Conservation (phyloP, 2,797 vertebrate genomes). For the Cryptoblepharus egeriae region DNA sequence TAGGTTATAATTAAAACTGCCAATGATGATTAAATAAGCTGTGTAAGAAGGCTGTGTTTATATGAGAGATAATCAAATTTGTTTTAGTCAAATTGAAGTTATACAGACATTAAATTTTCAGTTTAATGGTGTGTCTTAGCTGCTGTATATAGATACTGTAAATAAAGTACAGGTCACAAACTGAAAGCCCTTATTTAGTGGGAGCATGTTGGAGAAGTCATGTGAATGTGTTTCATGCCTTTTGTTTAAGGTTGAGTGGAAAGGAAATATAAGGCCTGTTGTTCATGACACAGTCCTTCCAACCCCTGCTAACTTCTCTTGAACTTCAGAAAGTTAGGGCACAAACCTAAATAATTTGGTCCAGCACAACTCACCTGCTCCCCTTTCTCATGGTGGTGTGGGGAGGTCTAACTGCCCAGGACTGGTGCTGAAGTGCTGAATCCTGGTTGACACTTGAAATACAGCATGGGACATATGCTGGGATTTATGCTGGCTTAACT, state of each 20-base stretch:
- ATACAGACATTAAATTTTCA: background rate
- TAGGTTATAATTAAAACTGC: constrained; percentile 68
- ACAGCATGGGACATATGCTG: too few relatives aligned
- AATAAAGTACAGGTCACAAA: background rate
- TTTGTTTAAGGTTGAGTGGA: background rate
- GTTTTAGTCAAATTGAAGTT: constrained; percentile 48
- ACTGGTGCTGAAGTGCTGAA: too few relatives aligned
- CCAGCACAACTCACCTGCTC: too few relatives aligned
- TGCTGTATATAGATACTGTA: background rate
- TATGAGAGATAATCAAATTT: constrained; percentile 66
- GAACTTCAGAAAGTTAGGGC: background rate
- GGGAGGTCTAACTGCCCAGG: too few relatives aligned
- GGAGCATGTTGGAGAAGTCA: background rate
- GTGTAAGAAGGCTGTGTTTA: constrained; percentile 59
- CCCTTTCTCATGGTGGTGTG: too few relatives aligned
- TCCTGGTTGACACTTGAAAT: too few relatives aligned
- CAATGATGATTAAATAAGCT: constrained; percentile 63
- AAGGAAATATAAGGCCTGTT: background rate
- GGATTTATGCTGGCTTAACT: too few relatives aligned
- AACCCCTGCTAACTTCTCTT: background rate
- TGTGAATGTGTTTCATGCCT: background rate
- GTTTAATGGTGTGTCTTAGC: constrained; percentile 12
- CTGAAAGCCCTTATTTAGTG: background rate
- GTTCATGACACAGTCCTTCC: background rate
- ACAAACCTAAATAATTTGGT: too few relatives aligned